Conservation (phyloP, 1,140 invertebrate species). For the Polyergus mexicanus region DNA sequence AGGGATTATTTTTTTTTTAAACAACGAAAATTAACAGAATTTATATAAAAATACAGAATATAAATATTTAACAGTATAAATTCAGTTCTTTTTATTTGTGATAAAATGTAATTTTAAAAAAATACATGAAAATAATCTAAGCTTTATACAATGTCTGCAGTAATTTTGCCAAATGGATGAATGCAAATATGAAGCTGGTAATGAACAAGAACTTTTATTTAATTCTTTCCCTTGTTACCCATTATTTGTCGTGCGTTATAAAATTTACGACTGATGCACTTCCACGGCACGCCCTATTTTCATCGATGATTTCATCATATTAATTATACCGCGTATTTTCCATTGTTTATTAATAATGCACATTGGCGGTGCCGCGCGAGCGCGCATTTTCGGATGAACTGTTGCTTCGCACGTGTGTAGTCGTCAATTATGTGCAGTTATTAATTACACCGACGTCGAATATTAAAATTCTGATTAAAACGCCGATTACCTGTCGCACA, state of each 20-base stretch:
- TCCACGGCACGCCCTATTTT: conserved; percentile 26
- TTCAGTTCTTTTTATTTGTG: neutral
- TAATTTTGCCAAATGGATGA: neutral
- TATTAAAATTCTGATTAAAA: conserved; percentile 64
- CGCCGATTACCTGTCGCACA: conserved; percentile 39
- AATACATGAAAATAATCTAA: neutral
- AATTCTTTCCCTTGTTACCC: neutral
- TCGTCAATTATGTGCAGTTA: conserved; percentile 15
- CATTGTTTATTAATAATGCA: conserved; percentile 61
- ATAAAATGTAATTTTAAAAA: conserved; percentile 1
- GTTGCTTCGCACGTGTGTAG: conserved; percentile 35
- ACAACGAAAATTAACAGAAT: too few relatives aligned
- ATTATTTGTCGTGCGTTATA: conserved; percentile 1
- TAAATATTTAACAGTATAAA: neutral
- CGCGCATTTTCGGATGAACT: conserved; percentile 36
- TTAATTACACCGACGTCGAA: conserved; percentile 53
- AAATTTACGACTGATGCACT: conserved; percentile 43
- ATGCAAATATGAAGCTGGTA: neutral
- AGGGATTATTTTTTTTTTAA: too few relatives aligned
- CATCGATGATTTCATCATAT: conserved; percentile 51
- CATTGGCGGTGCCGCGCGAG: conserved; percentile 30
- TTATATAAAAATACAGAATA: neutral
- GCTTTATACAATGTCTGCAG: neutral
- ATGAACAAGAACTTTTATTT: conserved; percentile 13
- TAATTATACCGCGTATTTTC: conserved; percentile 55